A percentile compares a stretch with the other conserved stretches of the same genome.
These are phyloP conservation scores for Oikopleura vanhoeffeni DNA, from an alignment of 23 tunicate genomes.

Conservation along the genomic window DNA sequence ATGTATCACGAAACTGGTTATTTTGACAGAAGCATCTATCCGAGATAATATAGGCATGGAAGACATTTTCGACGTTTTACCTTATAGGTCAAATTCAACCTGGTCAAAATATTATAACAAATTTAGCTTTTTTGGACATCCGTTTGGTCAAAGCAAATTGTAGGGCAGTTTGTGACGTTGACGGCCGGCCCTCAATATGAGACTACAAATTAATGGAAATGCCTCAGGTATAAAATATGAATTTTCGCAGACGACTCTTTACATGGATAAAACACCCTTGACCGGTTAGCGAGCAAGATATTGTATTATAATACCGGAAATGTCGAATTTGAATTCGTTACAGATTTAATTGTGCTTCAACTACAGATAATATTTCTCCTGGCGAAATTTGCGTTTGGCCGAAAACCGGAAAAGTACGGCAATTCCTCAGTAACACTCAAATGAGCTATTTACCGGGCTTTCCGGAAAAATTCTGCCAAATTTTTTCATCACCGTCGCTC, in stretches of 20 bases:
- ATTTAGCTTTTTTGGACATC: conserved; percentile 72
- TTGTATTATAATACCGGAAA: conserved; percentile 53
- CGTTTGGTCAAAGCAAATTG: conserved; percentile 52
- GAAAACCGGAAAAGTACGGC: conserved; percentile 45
- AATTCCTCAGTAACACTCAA: conserved; percentile 27
- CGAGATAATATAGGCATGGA: background rate
- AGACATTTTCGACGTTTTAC: conserved; percentile 62
- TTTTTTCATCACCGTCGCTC: conserved; percentile 86
- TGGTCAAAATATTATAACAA: conserved; percentile 68
- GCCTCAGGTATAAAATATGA: conserved; percentile 50
- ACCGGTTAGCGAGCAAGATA: conserved; percentile 27
- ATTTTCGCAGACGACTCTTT: conserved; percentile 32
- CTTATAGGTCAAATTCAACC: conserved; percentile 71
- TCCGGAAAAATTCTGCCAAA: conserved; percentile 65
- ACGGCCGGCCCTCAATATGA: conserved; percentile 72
- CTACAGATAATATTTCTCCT: conserved; percentile 19
- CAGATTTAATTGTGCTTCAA: conserved; percentile 25
- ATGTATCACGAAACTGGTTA: background rate
- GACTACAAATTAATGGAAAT: conserved; percentile 49
- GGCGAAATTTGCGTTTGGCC: conserved; percentile 51
- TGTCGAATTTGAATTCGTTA: conserved; percentile 68
- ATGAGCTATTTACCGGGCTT: conserved; percentile 59
- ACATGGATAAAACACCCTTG: conserved; percentile 65
- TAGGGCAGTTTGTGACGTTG: conserved; percentile 79
- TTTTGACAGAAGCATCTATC: background rate